These are phyloP conservation scores for Ophonus ardosiacus DNA, from an alignment of 2,888 invertebrate species.

Conservation along the genomic window DNA sequence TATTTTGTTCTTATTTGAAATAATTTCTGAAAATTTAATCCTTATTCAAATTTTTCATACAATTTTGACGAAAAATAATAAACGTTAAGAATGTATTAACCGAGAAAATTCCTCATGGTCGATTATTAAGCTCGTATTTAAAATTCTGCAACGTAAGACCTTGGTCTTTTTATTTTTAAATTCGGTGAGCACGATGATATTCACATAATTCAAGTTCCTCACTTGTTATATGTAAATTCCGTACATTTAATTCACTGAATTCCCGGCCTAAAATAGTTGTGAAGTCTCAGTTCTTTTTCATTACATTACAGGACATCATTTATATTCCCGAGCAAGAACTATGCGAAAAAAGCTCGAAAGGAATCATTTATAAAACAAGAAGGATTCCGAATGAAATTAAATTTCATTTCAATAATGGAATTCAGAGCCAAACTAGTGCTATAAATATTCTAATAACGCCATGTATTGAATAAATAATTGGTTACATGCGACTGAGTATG, in stretches of 20 bases:
- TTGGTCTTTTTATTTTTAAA: slow-evolving; percentile 15
- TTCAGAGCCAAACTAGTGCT: slow-evolving; percentile 10
- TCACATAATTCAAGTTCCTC: slow-evolving; percentile 45
- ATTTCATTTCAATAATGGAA: slow-evolving; percentile 43
- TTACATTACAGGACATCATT: slow-evolving; percentile 45
- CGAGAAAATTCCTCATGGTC: background rate
- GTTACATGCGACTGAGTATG: background rate
- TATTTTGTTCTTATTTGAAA: background rate
- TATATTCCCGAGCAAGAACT: slow-evolving; percentile 37
- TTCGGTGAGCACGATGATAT: slow-evolving; percentile 18
- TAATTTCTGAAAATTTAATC: background rate
- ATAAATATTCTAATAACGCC: slow-evolving; percentile 24
- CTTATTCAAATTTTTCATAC: background rate
- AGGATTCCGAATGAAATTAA: slow-evolving; percentile 24
- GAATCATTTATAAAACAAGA: slow-evolving; percentile 46
- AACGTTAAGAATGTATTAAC: background rate
- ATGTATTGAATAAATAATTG: slow-evolving; percentile 37
- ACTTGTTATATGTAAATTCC: slow-evolving; percentile 58
- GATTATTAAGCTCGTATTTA: background rate
- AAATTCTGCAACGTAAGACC: slow-evolving; percentile 10
- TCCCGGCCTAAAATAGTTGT: slow-evolving; percentile 44
- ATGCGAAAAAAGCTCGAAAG: slow-evolving; percentile 5
- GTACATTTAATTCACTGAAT: slow-evolving; percentile 49
- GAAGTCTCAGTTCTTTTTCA: slow-evolving; percentile 43
- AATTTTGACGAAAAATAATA: background rate